Conservation (phyloP, 1,140 invertebrate species). For the Drosophila ohnishii region DNA sequence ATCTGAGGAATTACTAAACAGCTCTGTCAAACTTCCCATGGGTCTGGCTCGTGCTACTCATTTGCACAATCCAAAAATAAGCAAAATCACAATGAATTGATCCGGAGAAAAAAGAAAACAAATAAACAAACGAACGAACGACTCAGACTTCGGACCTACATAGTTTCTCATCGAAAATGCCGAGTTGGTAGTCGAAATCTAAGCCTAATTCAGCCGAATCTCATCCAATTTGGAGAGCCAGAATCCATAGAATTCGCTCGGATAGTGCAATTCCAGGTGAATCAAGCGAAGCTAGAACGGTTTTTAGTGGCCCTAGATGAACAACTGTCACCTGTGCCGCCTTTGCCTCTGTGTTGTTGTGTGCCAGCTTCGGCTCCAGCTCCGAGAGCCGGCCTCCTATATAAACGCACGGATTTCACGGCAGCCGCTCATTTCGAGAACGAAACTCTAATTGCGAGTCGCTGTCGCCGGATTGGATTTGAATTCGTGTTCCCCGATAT, state of each 20-base stretch:
- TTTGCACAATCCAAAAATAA: constrained; percentile 42
- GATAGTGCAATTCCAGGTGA: constrained; percentile 13
- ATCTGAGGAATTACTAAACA: not conserved
- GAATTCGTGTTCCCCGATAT: constrained; percentile 26
- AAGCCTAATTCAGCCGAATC: constrained; percentile 12
- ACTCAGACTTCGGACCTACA: constrained; percentile 15
- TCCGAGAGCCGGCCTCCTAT: constrained; percentile 23
- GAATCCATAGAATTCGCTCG: not conserved
- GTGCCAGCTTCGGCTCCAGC: not conserved
- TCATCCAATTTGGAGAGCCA: not conserved
- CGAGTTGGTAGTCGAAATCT: constrained; percentile 5
- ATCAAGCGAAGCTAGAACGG: constrained; percentile 10
- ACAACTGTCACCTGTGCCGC: constrained; percentile 31
- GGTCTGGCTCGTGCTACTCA: constrained; percentile 60
- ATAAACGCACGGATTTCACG: constrained; percentile 34
- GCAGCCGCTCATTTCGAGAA: constrained; percentile 48
- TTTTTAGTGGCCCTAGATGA: constrained; percentile 25
- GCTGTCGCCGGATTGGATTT: constrained; percentile 15
- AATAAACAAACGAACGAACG: constrained; percentile 24
- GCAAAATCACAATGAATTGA: constrained; percentile 8
- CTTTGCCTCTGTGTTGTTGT: not conserved
- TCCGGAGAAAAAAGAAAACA: constrained; percentile 10
- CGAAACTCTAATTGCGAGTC: constrained; percentile 50
- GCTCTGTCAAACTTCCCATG: constrained; percentile 11
- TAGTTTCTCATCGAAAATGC: constrained; percentile 8